Evolutionary conservation across 2,888 invertebrate species (phyloP), one percentile per base, ranked within the genome.

Genomic region (Limnephilus rhombicus): DNA sequence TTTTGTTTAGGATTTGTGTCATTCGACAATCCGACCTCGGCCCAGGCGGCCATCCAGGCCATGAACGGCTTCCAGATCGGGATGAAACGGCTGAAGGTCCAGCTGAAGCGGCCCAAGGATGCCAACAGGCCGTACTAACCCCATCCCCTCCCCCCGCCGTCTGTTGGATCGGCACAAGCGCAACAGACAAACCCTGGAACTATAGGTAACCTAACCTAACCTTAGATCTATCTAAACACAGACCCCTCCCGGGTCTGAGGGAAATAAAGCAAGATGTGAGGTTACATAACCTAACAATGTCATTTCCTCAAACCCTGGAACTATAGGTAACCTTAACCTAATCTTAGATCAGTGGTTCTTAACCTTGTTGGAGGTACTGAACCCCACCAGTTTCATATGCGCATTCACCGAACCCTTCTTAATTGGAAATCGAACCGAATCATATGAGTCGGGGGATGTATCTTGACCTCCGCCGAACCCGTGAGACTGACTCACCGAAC

Each of bases 21-120:
- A 95, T 99, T 99, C 97, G 99, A 99, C 97, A 99, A 99, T 97
- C 99, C 99, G 94, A 97, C 98, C 94, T 99, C 99, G 95, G 99
- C 99, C 95, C 99, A 99, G 96, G 98, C 99, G 94, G 99, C 99
- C 94, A 99, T 99, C 96, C 99, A 99, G 96, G 98, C 99, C 94
- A 99, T 99, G 99, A 99, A 99, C 96, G 99, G 99, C 95, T 99
- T 99, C 97, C 99, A 99, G 97, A 99, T 99, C 96, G 99, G 99
- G 95, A 99, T 99, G 99, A 99, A 99, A 97, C 98, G 99, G 95
- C 98, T 99, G 95, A 99, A 99, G 97, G 99, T 99, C 95, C 99
- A 99, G 97, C 97, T 99, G 96, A 99, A 99, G 96, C 97, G 99
- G 97, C 99, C 99, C 96, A 99, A 99, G 97, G 99, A 99, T 96